Evolutionary conservation across 2,888 invertebrate species (phyloP), one percentile per base, ranked within the genome.

Genomic region (Caenorhabditis sp.): DNA sequence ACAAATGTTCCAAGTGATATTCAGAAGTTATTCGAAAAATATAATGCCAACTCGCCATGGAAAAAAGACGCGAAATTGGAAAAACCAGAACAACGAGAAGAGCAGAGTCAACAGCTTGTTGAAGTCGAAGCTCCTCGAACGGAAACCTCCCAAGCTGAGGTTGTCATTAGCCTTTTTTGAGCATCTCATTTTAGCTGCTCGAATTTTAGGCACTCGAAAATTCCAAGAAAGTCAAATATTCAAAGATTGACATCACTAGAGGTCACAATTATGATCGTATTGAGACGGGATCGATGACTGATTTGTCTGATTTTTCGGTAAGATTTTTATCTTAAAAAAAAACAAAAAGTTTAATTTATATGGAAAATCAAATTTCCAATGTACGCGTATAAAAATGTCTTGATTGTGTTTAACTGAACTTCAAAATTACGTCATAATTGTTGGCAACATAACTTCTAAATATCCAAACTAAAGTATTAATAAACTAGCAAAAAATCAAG

Each of bases 231-330:
- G n/a, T 52, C 21, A n/a, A 52, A 3, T 52, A 23, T 52, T 3
- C 56, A 26, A 26, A 26, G n/a, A 10, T 56, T 26, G 14, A 1
- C 27, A 26, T 21, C 7, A 26, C 25, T 26, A 56, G 4, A 7
- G 4, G 7, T 56, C 7, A 1, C 1, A 52, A n/a, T 12, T 4
- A 56, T 26, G 26, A 25, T 14, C 56, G 10, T 5, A 26, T 8
- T 26, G 56, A 56, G 1, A 26, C 56, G 5, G 56, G 56, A 56
- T 58, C 57, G 8, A 36, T 36, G 36, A 58, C 57, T 36, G 57
- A 58, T 58, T 20, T 58, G 4, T 58, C 57, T 2, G 57, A 58
- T 36, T 4, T 36, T 20, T 36, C 57, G 36, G 57, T 58, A 26
- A 26, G 14, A 10, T 56, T 56, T 14, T 20, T 23, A 50, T 53